Percentiles rank a stretch among this genome's conserved stretches.
These are phyloP conservation scores for Stenoptilia bipunctidactyla DNA, from an alignment of 2,888 invertebrate genomes.

Conservation along the genomic window DNA sequence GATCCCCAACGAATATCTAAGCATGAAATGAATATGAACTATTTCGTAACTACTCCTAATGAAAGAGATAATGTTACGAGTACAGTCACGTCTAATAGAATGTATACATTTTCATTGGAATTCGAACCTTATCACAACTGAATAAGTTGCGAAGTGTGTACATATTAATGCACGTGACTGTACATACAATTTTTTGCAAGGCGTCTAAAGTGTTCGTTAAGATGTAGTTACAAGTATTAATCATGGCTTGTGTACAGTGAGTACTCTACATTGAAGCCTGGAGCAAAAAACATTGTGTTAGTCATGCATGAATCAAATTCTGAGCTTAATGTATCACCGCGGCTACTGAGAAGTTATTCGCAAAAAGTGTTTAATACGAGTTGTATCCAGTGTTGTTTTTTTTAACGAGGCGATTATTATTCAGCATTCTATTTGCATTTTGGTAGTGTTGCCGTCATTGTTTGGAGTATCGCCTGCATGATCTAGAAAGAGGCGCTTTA, in stretches of 20 bases:
- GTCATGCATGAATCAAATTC: slow-evolving; percentile 52
- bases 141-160: too few species aligned
- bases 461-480: slow-evolving; percentile 49
- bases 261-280: too few species aligned
- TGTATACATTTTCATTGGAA: too few species aligned
- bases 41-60: neutral
- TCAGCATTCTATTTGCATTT: slow-evolving; percentile 45
- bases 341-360: slow-evolving; percentile 38
- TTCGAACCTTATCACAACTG: too few species aligned
- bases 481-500: slow-evolving; percentile 49
- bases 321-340: slow-evolving; percentile 33
- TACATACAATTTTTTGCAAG: slow-evolving; percentile 6
- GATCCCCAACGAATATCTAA: neutral
- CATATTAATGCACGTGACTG: too few species aligned
- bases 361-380: slow-evolving; percentile 33
- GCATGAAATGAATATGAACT: neutral
- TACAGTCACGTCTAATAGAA: too few species aligned
- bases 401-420: slow-evolving; percentile 36
- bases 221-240: too few species aligned
- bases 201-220: slow-evolving; percentile 30
- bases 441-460: slow-evolving; percentile 48
- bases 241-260: too few species aligned
- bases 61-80: neutral
- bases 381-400: slow-evolving; percentile 20
- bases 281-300: slow-evolving; percentile 39